Evolutionary conservation across 1,140 invertebrate species (phyloP).

Genomic region (Prorops nasuta): DNA sequence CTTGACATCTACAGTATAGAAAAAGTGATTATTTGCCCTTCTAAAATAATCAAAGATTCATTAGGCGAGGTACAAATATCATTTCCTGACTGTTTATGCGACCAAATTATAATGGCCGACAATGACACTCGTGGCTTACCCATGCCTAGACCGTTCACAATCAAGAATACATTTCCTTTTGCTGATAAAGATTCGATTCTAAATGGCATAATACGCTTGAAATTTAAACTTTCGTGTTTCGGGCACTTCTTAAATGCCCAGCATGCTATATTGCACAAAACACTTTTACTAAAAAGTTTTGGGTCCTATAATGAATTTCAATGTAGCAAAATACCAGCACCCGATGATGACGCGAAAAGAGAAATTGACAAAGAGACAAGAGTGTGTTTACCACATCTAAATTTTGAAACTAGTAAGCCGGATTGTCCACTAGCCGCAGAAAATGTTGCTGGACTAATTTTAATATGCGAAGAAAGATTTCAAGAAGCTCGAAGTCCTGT

Average conservation of each 20-base stretch:
- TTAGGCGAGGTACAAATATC: constrained; percentile 9
- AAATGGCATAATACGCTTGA: constrained; percentile 1
- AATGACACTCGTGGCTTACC: constrained; percentile 5
- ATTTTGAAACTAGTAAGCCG: constrained; percentile 1
- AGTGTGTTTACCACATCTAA: constrained; percentile 3
- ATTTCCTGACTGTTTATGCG: constrained; percentile 14
- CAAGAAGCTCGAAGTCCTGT: no score
- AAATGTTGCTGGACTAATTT: not conserved
- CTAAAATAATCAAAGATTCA: constrained; percentile 7
- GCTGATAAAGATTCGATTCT: constrained; percentile 5
- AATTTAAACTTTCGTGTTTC: constrained; percentile 2
- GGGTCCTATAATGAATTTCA: constrained; percentile 12
- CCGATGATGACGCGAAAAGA: constrained; percentile 9
- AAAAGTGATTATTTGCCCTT: constrained; percentile 4
- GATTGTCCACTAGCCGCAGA: constrained; percentile 5
- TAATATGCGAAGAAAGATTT: constrained; percentile 4
- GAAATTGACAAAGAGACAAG: not conserved
- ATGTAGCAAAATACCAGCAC: constrained; percentile 10
- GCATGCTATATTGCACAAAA: not conserved
- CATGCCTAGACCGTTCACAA: constrained; percentile 6
- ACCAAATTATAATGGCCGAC: constrained; percentile 11
- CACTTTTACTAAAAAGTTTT: constrained; percentile 8
- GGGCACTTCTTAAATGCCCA: not conserved
- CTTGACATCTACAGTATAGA: constrained; percentile 16
- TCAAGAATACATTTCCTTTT: constrained; percentile 12